Percentiles rank a stretch among this genome's conserved stretches.
Evolutionary conservation across 2,888 invertebrate species (phyloP).

Genomic region (Oligia strigilis): DNA sequence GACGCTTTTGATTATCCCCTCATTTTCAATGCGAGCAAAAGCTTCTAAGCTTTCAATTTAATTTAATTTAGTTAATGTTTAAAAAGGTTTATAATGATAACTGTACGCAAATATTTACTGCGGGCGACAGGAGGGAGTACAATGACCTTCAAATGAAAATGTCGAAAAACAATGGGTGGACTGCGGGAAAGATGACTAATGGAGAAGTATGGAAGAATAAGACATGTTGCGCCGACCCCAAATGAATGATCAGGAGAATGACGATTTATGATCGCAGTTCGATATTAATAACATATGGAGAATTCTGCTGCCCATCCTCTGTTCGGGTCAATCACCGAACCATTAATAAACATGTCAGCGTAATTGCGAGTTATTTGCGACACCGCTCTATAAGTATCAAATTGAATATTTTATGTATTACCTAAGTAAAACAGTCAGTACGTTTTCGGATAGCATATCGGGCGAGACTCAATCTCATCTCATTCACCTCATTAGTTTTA

Average conservation of each 20-base stretch:
- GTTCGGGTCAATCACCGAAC: too few species aligned
- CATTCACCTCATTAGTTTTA: too few species aligned
- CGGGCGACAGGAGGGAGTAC: not conserved
- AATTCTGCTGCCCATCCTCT: too few species aligned
- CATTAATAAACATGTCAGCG: too few species aligned
- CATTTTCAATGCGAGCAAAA: constrained; percentile 33
- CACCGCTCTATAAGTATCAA: too few species aligned
- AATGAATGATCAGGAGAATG: not conserved
- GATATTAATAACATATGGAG: not conserved
- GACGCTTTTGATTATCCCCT: constrained; percentile 33
- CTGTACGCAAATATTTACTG: constrained; percentile 27
- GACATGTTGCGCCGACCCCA: not conserved
- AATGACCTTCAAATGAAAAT: not conserved
- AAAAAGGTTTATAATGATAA: constrained; percentile 34
- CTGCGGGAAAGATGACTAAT: not conserved
- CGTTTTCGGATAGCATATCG: too few species aligned
- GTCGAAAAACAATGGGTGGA: not conserved
- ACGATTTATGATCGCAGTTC: not conserved
- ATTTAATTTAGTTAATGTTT: constrained; percentile 39
- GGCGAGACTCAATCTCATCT: too few species aligned
- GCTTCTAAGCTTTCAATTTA: constrained; percentile 42
- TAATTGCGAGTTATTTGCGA: too few species aligned
- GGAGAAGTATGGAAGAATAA: not conserved
- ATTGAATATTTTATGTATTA: too few species aligned
- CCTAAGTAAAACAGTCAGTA: too few species aligned